These are phyloP conservation scores for Caenorhabditis auriculariae DNA, from an alignment of 2,888 invertebrate genomes.

Conservation along the genomic window DNA sequence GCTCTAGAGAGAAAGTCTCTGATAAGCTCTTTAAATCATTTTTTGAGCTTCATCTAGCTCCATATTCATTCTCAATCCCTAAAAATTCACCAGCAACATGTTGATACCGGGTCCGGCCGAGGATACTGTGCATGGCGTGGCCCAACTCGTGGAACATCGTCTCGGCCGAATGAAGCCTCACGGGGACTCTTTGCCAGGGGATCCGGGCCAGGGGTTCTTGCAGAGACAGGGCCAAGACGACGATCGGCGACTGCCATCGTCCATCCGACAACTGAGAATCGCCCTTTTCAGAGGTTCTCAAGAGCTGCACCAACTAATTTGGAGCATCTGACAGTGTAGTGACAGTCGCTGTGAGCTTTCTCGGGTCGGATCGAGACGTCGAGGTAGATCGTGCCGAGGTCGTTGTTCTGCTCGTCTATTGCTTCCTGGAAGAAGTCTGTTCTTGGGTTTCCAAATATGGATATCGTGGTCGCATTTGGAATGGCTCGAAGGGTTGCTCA, in stretches of 20 bases:
- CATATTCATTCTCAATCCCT: background rate
- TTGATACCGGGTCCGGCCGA: constrained; percentile 90
- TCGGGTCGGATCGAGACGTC: constrained; percentile 87
- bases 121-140: constrained; percentile 97
- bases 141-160: constrained; percentile 99
- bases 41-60: no score
- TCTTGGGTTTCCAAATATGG: no score
- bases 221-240: constrained; percentile 58
- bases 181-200: constrained; percentile 74
- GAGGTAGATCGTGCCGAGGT: constrained; percentile 91
- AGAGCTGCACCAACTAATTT: constrained; percentile 67
- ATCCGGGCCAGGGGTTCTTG: constrained; percentile 14
- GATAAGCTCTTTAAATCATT: background rate
- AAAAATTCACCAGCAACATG: constrained; percentile 76
- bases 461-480: no score
- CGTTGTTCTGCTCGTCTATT: constrained; percentile 76
- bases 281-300: background rate
- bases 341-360: constrained; percentile 95
- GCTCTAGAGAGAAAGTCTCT: background rate
- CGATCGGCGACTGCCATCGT: constrained; percentile 53
- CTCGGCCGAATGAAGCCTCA: constrained; percentile 71
- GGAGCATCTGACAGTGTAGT: constrained; percentile 96
- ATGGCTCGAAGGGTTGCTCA: no score
- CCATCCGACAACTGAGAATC: constrained; percentile 34
- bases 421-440: constrained; percentile 62